Evolutionary conservation across 2,888 invertebrate genomes (phyloP), one percentile per base, ranked within the genome.

Genomic region (Macropis europaea): DNA sequence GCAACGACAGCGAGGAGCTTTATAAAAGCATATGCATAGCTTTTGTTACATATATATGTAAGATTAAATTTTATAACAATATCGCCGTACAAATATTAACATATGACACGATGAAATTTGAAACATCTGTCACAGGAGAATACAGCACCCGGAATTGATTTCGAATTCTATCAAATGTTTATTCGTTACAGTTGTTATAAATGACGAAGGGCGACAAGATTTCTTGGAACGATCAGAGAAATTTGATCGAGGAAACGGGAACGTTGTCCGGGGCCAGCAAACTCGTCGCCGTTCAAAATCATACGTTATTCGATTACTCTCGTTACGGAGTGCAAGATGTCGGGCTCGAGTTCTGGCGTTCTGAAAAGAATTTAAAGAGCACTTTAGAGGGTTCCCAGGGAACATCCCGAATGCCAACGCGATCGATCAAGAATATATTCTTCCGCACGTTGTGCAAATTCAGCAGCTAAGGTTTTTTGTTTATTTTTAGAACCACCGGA

Each of bases 361-460:
- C 34, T 56, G 24, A 15, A 77, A 69, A 72, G 47, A 30, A 69
- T 61, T 61, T 63, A 32, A 47, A 77, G 68, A 30, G 61, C 56
- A 48, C 63, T 64, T 68, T 36, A 36, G 24, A 42, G 59, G 45
- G 53, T 64, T 71, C 34, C 22, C n/a, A 24, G 34, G n/a, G 43
- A 42, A 54, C 40, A 70, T 73, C 30, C 22, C 32, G 45, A 61
- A 48, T 48, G 53, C 28, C 15, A 32, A 47, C 42, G 11, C 56
- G 57, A 40, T 73, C 71, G 59, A 75, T 61, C 22, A 43, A 50
- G 63, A 60, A 80, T 63, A 69, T 52, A 56, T 59, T 59, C 30
- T 32, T 42, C 6, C 22, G 24, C 24, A 13, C 57, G 40, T 77
- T 63, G 63, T 59, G 68, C 67, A 71, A 71, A 75, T 71, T 78